Base-by-base conservation (phyloP, 2,888 invertebrate species). In the Drosophila picticornis region DNA sequence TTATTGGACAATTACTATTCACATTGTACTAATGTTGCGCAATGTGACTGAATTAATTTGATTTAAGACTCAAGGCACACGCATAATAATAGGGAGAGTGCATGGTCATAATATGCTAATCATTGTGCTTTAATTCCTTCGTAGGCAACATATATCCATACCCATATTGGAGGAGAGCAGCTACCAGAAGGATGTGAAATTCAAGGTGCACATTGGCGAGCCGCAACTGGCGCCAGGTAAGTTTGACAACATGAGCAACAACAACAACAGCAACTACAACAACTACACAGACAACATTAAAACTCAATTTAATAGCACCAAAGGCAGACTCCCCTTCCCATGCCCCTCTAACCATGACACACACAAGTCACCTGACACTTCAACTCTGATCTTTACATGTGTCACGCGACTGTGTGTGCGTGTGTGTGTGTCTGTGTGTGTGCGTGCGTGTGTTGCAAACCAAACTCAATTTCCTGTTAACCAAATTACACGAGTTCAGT, bases 91-190 rank as follows among this genome's bases (percentile, higher is more conserved):
- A 11, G 29, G 13, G 7, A 40, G 32, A 2, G 2, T 48, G 34
- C 27, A 2, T 46, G 22, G 31, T 22, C 27, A 55, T 10, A 53
- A 55, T 9, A 25, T 52, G 46, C 57, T 83, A 68, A 77, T 72
- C 40, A 25, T 1, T n/a, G n/a, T 52, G 11, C 43, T 50, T 53
- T 58, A 57, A 68, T 75, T 38, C 25, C 50, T 40, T 96, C 96
- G 31, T 96, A 99, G 99, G 93, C 97, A 98, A 94, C 94, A 94
- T 91, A 97, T 99, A 91, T 95, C 95, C 58, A 94, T 99, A 78
- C 96, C 96, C 88, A 98, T 99, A 77, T 95, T 97, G 81, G 99
- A 99, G 94, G 98, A 99, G 92, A 99, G 99, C 94, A 98, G 98
- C 92, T 99, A 99, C 93, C 99, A 99, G 94, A 98, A 99, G 93